Percentiles rank a stretch among this genome's conserved stretches.
Evolutionary conservation across 2,797 vertebrate genomes (phyloP).

Genomic region (Neosalanx taihuensis): DNA sequence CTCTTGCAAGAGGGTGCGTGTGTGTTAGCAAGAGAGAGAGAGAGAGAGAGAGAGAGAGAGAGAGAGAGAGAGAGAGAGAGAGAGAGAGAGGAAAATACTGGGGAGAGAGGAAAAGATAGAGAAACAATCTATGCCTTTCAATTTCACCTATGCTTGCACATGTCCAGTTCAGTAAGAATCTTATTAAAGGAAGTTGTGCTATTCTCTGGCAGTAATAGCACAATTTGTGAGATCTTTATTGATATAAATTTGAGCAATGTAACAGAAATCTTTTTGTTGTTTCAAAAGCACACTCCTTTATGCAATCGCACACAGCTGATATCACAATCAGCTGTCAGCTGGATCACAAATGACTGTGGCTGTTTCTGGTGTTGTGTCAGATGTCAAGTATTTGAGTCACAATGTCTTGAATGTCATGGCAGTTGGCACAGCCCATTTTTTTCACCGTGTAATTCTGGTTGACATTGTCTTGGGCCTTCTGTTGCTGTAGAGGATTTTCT

Average conservation of each 20-base stretch:
- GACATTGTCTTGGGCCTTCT: background rate
- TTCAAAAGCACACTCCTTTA: slow-evolving; percentile 39
- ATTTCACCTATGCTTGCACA: no score
- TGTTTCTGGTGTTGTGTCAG: slow-evolving; percentile 27
- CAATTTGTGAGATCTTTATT: no score
- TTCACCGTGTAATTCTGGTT: slow-evolving; percentile 6
- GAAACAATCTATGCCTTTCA: no score
- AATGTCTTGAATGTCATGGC: slow-evolving; percentile 16
- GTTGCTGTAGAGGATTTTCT: background rate
- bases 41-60: no score
- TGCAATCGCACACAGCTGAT: slow-evolving; percentile 40
- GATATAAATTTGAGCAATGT: slow-evolving; percentile 13
- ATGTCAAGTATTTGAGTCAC: slow-evolving; percentile 18
- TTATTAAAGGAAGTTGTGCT: no score
- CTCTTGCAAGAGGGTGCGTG: background rate
- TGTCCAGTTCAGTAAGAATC: no score
- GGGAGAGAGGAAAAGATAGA: no score
- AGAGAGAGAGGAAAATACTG: no score
- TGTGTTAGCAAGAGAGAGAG: no score
- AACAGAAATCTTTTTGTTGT: slow-evolving; percentile 40
- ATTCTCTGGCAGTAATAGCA: no score
- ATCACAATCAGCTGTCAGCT: no score
- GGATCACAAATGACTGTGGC: slow-evolving; percentile 15
- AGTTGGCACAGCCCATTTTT: slow-evolving; percentile 20
- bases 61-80: no score